phyloP scores from a whole-genome alignment of 2,113 vertebrate genomes.

The Nymphicus hollandicus region DNA sequence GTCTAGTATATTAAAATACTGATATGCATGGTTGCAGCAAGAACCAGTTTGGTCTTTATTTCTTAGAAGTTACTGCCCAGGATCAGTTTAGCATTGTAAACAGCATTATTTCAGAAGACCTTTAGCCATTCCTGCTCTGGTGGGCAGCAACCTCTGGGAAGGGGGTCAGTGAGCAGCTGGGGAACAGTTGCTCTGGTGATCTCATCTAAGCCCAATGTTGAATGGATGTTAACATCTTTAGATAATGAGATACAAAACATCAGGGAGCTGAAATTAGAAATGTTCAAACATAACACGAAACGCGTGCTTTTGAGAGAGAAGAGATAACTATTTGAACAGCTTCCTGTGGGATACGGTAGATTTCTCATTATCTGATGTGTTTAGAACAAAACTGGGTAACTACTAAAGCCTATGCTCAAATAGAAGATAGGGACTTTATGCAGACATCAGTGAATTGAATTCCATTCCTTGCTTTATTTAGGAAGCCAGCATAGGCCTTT shows the following conservation, averaged over 20 bases:
- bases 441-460: not conserved
- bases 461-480: not conserved
- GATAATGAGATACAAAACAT: not conserved
- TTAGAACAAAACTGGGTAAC: not conserved
- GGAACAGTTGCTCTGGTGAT: not conserved
- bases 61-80: not conserved
- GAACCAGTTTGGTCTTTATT: not conserved
- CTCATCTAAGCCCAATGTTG: not conserved
- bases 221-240: not conserved
- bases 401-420: not conserved
- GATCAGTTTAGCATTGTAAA: not conserved
- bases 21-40: not conserved
- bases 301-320: not conserved
- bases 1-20: not conserved
- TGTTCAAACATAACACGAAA: not conserved
- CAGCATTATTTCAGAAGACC: not conserved
- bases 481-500: not conserved
- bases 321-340: not conserved
- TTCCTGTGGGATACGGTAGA: not conserved
- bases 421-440: not conserved
- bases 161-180: not conserved
- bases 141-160: not conserved
- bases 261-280: conserved; percentile 1
- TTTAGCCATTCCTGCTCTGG: not conserved
- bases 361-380: not conserved